phyloP scores from a whole-genome alignment of 2,113 vertebrate species.

The Leptosomus discolor region DNA sequence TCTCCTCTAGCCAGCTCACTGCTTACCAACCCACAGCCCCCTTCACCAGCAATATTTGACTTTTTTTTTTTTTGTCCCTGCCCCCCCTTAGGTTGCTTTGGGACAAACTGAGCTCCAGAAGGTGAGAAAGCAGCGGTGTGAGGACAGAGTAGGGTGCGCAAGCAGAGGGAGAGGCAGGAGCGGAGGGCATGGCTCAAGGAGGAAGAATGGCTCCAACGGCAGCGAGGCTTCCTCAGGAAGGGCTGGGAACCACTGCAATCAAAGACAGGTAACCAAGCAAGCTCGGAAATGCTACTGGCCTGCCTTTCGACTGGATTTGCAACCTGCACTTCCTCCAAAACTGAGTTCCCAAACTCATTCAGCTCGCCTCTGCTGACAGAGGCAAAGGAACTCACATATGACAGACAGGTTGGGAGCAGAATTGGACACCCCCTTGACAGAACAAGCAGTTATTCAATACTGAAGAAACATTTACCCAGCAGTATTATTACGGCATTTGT shows the following conservation, averaged over 20 bases:
- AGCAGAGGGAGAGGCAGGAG: not conserved
- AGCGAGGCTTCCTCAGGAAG: not conserved
- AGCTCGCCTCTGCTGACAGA: not conserved
- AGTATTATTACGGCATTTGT: not conserved
- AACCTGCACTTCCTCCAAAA: not conserved
- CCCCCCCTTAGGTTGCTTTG: not conserved
- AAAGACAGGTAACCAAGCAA: not conserved
- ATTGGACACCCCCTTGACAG: constrained; percentile 3
- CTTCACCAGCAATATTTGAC: not conserved
- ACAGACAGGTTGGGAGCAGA: not conserved
- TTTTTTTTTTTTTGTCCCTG: not conserved
- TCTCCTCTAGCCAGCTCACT: not conserved
- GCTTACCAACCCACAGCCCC: not conserved
- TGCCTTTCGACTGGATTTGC: not conserved
- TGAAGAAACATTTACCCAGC: constrained; percentile 1
- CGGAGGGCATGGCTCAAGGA: not conserved
- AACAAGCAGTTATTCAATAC: constrained; percentile 13
- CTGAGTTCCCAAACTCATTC: not conserved
- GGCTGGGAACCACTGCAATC: not conserved
- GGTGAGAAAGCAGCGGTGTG: not conserved
- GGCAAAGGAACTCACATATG: not conserved
- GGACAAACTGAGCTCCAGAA: not conserved
- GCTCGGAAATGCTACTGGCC: not conserved
- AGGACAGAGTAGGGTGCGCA: not conserved
- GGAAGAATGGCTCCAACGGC: not conserved